Base-by-base conservation (phyloP, 2,113 vertebrate species). In the Colossoma macropomum region DNA sequence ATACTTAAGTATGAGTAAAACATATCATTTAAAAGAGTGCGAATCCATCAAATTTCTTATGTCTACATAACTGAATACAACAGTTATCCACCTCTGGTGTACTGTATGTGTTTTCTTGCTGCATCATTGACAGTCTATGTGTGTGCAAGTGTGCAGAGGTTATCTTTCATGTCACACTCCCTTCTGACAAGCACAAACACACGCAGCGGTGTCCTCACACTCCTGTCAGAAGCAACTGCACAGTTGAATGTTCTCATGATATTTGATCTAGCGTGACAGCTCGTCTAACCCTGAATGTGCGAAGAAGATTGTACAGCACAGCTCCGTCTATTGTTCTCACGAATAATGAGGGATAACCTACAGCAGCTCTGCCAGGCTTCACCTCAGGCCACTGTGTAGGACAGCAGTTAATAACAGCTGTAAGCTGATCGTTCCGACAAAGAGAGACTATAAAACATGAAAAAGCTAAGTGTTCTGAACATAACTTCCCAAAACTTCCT, bases 221-320 rank as follows among this genome's bases (percentile, higher is more conserved):
- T 48, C 41, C 52, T 60, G 48, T 25, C 19, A 12, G 68, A 45
- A 41, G 54, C 69, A 48, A 32, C 56, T n/a, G 25, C 69, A 69
- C 25, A 50, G 56, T 62, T 72, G 54, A 73, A 23, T 38, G 69
- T 70, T 52, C 70, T 63, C 60, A 30, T 32, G 69, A 63, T 50
- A 73, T 25, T 13, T 50, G 56, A 81, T 62, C 54, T 28, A n/a
- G 54, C 45, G 27, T 32, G 69, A 73, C 56, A 34, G 54, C 34
- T 80, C 54, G 19, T 10, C 52, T 30, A 28, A 27, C 28, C 0
- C 68, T 21, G 54, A 80, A 60, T 21, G 52, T 28, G 63, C 50
- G 76, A 38, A 78, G 23, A 38, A 12, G 21, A 13, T 27, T 79
- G 54, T 19, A 4, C 48, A 56, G 21, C 63, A 12, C 52, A 28